Conservation (phyloP, 2,888 invertebrate genomes). For the Drosophila recens region DNA sequence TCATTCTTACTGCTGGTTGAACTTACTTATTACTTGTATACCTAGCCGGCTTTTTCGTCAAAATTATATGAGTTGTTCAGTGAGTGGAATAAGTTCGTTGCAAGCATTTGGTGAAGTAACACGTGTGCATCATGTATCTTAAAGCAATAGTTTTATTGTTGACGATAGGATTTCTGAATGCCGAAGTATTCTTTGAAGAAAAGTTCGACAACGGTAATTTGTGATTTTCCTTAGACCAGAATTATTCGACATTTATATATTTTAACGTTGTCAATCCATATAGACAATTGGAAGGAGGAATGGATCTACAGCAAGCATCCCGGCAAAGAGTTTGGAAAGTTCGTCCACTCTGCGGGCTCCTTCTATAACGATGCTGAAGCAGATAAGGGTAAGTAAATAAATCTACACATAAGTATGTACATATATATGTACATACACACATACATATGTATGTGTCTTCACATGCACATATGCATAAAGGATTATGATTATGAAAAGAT, state of each 20-base stretch:
- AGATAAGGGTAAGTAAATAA: constrained; percentile 91
- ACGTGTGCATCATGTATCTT: constrained; percentile 49
- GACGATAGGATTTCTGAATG: constrained; percentile 85
- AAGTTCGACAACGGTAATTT: constrained; percentile 91
- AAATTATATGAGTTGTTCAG: constrained; percentile 37
- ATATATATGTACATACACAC: background rate
- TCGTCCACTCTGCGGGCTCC: constrained; percentile 95
- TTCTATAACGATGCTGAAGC: constrained; percentile 96
- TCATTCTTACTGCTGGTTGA: constrained; percentile 22
- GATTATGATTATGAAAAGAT: background rate
- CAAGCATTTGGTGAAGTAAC: constrained; percentile 41
- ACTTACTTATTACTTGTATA: constrained; percentile 22
- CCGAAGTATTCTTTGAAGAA: constrained; percentile 92
- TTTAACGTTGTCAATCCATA: constrained; percentile 67
- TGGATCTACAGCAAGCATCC: constrained; percentile 98
- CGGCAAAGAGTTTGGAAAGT: constrained; percentile 97
- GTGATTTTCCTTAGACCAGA: constrained; percentile 52
- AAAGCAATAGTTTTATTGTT: constrained; percentile 53
- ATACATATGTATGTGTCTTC: background rate
- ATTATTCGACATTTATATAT: background rate
- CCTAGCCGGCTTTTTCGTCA: constrained; percentile 64
- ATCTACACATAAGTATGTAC: background rate
- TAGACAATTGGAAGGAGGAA: constrained; percentile 91
- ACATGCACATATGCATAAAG: background rate
- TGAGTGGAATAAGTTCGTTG: constrained; percentile 43